phyloP scores from a whole-genome alignment of 2,113 vertebrate genomes.

The Uropsilus gracilis region DNA sequence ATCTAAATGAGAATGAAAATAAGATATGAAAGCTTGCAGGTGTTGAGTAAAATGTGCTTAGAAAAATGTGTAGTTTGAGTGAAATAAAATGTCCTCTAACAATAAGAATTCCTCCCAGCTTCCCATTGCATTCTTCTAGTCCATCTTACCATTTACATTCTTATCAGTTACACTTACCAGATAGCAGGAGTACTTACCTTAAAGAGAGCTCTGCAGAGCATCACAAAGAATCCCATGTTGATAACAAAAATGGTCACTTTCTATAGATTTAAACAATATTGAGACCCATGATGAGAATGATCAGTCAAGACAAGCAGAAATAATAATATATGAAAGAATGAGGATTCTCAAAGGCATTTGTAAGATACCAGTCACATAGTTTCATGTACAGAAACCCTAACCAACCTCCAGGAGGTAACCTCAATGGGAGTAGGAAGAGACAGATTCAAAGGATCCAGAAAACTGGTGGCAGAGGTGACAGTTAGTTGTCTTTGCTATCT shows the following conservation, averaged over 20 bases:
- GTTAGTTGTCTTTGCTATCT: not conserved
- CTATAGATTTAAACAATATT: conserved; percentile 84
- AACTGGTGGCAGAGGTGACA: too few relatives aligned
- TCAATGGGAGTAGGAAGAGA: not conserved
- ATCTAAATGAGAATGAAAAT: not conserved
- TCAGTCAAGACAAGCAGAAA: conserved; percentile 91
- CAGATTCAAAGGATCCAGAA: not conserved
- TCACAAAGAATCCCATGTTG: conserved; percentile 81
- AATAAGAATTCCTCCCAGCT: not conserved
- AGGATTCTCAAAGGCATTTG: conserved; percentile 65
- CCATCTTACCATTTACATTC: too few relatives aligned
- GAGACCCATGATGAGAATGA: conserved; percentile 90
- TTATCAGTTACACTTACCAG: not conserved
- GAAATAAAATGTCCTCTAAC: not conserved
- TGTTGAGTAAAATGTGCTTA: not conserved
- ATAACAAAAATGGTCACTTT: conserved; percentile 87
- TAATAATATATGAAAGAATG: conserved; percentile 16
- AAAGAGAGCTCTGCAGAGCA: conserved; percentile 90
- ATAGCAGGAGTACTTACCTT: conserved; percentile 85
- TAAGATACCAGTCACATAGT: conserved; percentile 69
- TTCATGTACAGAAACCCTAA: conserved; percentile 9
- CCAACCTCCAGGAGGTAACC: not conserved
- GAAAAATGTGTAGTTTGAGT: not conserved
- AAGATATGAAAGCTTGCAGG: not conserved
- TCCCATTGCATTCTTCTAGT: too few relatives aligned